Percentiles rank a stretch among this genome's conserved stretches.
phyloP scores from a whole-genome alignment of 2,888 invertebrate genomes.

The Tineola bisselliella region DNA sequence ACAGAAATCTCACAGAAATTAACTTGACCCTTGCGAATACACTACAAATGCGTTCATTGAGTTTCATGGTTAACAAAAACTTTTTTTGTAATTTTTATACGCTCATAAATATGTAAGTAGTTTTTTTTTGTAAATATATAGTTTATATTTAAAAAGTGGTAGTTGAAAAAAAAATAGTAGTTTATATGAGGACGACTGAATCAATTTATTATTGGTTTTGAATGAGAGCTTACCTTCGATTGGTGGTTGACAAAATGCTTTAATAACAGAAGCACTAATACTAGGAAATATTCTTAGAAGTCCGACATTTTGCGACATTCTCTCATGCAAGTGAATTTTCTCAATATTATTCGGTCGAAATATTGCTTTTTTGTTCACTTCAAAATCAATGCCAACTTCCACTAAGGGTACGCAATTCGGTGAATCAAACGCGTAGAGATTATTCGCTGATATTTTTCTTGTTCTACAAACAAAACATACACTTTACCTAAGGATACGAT shows the following conservation, averaged over 20 bases:
- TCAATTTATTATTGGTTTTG: too few species aligned
- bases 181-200: too few species aligned
- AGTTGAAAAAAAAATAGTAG: too few species aligned
- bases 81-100: too few species aligned
- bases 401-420: slow-evolving; percentile 89
- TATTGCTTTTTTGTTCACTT: slow-evolving; percentile 63
- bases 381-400: slow-evolving; percentile 81
- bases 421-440: slow-evolving; percentile 83
- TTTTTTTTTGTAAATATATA: too few species aligned
- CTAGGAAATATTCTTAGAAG: slow-evolving; percentile 90
- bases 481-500: too few species aligned
- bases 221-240: slow-evolving; percentile 56
- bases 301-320: slow-evolving; percentile 85
- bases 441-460: slow-evolving; percentile 76
- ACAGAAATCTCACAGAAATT: too few species aligned
- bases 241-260: slow-evolving; percentile 78
- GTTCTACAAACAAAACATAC: slow-evolving; percentile 53
- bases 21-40: too few species aligned
- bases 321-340: slow-evolving; percentile 76
- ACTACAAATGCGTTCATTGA: too few species aligned
- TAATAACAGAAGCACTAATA: slow-evolving; percentile 81
- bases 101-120: too few species aligned
- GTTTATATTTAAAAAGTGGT: too few species aligned
- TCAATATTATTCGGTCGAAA: slow-evolving; percentile 52
- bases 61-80: too few species aligned